A percentile compares a stretch with the other conserved stretches of the same genome.
phyloP scores from a whole-genome alignment of 1,140 invertebrate species.

The Acarapis woodi region DNA sequence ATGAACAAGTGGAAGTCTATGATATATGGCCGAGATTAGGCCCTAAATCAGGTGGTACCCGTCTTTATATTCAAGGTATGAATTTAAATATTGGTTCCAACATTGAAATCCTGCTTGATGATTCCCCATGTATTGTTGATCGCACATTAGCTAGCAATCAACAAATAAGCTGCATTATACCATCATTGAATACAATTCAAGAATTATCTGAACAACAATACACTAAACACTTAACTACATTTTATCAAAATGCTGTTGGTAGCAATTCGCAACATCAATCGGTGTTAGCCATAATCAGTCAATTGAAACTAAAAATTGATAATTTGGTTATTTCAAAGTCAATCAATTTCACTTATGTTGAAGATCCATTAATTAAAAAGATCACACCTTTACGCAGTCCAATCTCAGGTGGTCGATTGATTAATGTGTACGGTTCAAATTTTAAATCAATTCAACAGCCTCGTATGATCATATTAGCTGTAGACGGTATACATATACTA shows the following conservation, averaged over 20 bases:
- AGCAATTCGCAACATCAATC: too few species aligned
- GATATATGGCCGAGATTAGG: constrained; percentile 51
- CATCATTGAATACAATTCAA: background rate
- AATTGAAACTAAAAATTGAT: constrained; percentile 51
- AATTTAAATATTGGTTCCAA: constrained; percentile 77
- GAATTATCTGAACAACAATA: too few species aligned
- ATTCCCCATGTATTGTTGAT: constrained; percentile 62
- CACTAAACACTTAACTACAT: background rate
- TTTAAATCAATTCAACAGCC: constrained; percentile 40
- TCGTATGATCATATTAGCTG: background rate
- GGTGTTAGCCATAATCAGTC: too few species aligned
- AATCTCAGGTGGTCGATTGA: constrained; percentile 56
- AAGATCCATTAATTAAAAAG: constrained; percentile 45
- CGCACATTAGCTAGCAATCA: too few species aligned
- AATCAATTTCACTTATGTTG: constrained; percentile 53
- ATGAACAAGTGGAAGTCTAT: background rate
- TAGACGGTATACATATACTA: too few species aligned
- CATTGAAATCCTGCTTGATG: constrained; percentile 56
- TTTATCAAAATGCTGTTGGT: too few species aligned
- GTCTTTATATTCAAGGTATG: constrained; percentile 56
- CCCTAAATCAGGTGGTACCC: constrained; percentile 73
- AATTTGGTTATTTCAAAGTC: constrained; percentile 38
- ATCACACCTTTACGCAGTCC: constrained; percentile 18
- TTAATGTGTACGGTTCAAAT: constrained; percentile 70
- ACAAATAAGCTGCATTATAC: too few species aligned